Conservation (phyloP, 2,797 vertebrate species). For the Halcyon smyrnensis region DNA sequence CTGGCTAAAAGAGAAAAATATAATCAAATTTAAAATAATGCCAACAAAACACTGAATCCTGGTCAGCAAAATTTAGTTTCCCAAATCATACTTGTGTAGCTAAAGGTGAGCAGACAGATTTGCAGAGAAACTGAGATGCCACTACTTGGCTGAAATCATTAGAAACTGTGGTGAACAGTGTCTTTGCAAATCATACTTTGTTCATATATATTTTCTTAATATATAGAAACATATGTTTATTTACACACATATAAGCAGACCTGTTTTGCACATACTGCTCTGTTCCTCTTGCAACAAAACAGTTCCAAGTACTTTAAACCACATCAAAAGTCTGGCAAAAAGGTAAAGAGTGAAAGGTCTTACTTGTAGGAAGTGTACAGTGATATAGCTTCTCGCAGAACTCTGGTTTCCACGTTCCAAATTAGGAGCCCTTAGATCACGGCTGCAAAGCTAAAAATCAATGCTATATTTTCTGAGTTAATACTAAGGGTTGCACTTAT, state of each 20-base stretch:
- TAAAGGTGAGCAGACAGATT: not conserved
- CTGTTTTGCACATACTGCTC: not conserved
- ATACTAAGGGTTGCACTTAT: slow-evolving; percentile 92
- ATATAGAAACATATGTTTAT: not conserved
- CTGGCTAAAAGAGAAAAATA: not conserved
- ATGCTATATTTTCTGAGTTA: slow-evolving; percentile 98
- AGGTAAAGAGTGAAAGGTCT: slow-evolving; percentile 38
- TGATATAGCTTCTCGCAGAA: slow-evolving; percentile 66
- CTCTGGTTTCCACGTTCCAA: slow-evolving; percentile 85
- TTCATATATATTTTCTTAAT: rapidly evolving
- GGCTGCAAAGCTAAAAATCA: slow-evolving; percentile 91
- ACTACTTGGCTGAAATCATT: not conserved
- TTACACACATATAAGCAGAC: not conserved
- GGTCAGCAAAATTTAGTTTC: not conserved
- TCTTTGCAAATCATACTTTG: not conserved
- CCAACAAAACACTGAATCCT: not conserved
- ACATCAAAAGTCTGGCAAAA: slow-evolving; percentile 8
- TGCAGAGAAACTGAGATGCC: not conserved
- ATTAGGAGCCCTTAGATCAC: slow-evolving; percentile 85
- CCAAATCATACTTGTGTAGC: not conserved
- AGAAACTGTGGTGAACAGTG: not conserved
- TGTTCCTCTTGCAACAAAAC: not conserved
- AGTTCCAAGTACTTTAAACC: slow-evolving; percentile 10
- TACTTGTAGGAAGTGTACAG: slow-evolving; percentile 70
- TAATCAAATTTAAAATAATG: not conserved